These are phyloP conservation scores for Craterocephalus amniculus DNA, from an alignment of 2,797 vertebrate species.

Conservation along the genomic window DNA sequence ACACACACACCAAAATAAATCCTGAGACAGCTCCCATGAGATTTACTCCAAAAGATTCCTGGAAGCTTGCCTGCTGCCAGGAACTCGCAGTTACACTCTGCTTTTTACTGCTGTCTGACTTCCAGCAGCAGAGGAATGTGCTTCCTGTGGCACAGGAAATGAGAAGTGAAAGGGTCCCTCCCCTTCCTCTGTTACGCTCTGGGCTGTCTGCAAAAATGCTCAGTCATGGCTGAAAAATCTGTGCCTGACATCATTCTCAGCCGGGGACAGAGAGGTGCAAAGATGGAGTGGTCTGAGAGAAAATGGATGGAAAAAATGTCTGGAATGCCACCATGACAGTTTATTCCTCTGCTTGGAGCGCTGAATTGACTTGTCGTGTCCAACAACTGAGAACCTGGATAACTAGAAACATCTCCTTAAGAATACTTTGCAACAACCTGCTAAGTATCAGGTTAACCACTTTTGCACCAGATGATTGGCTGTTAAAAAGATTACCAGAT, in stretches of 20 bases:
- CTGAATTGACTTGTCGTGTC: neutral
- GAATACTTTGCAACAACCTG: neutral
- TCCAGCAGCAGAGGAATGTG: conserved; percentile 64
- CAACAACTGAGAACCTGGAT: neutral
- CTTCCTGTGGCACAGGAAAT: conserved; percentile 77
- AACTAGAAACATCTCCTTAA: neutral
- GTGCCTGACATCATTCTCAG: conserved; percentile 57
- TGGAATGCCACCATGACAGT: conserved; percentile 43
- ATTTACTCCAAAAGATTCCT: conserved; percentile 48
- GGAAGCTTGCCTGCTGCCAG: conserved; percentile 39
- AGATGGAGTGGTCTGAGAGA: neutral
- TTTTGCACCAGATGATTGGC: neutral
- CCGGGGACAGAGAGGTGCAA: neutral
- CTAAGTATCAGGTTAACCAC: neutral
- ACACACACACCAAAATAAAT: conserved; percentile 12
- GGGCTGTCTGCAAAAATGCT: conserved; percentile 54
- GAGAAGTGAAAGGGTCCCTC: conserved; percentile 51
- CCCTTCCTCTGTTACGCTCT: conserved; percentile 50
- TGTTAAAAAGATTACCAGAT: neutral
- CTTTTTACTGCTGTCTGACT: conserved; percentile 47
- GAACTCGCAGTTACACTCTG: conserved; percentile 49
- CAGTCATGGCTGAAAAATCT: conserved; percentile 60
- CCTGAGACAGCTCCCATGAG: conserved; percentile 20
- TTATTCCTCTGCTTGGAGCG: neutral
- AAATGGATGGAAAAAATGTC: conserved; percentile 25